Conservation (phyloP, 1,140 invertebrate genomes). For the Caerostris extrusa region DNA sequence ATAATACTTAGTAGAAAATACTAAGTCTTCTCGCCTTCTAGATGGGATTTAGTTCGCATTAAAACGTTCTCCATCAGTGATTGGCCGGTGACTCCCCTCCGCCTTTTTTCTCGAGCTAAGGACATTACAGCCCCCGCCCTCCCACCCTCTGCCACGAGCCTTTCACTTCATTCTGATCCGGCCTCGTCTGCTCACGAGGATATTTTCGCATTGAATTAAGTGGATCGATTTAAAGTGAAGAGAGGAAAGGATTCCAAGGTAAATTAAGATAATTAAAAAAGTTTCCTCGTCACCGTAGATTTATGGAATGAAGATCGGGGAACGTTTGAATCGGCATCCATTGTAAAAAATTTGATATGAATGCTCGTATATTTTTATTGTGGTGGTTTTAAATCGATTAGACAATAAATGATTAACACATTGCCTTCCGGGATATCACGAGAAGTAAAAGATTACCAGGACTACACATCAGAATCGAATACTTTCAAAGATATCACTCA, state of each 20-base stretch:
- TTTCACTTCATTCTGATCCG: not conserved
- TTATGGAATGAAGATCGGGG: not conserved
- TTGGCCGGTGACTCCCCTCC: not conserved
- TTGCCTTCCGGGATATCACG: no score
- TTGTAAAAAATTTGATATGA: not conserved
- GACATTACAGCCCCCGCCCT: not conserved
- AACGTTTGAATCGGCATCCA: not conserved
- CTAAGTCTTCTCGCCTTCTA: not conserved
- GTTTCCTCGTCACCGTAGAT: not conserved
- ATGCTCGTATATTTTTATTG: no score
- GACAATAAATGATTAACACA: no score
- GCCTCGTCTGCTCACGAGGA: not conserved
- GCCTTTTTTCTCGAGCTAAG: not conserved
- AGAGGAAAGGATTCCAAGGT: not conserved
- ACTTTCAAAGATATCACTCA: no score
- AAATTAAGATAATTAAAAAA: conserved; percentile 34
- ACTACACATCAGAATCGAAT: no score
- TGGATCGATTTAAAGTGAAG: conserved; percentile 33
- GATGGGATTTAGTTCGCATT: not conserved
- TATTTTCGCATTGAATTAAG: conserved; percentile 41
- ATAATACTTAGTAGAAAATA: not conserved
- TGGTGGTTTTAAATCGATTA: no score
- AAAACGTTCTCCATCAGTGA: not conserved
- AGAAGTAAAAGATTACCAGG: no score
- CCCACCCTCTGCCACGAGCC: not conserved